Evolutionary conservation across 2,797 vertebrate species (phyloP).

Genomic region (Diplodus puntazzo): DNA sequence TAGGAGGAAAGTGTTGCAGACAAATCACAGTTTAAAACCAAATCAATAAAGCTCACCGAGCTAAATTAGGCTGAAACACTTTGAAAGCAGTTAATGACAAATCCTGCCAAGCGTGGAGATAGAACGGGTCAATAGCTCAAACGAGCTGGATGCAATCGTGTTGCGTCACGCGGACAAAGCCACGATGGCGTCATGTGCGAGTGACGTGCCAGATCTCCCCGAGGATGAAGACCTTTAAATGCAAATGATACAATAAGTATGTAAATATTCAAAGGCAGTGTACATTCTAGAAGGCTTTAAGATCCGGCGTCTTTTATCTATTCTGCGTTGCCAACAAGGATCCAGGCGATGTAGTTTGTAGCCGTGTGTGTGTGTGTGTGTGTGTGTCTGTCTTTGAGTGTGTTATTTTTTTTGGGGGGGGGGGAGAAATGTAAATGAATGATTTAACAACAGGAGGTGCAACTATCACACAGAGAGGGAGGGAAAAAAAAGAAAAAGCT

Average conservation of each 20-base stretch:
- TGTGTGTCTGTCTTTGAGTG: not conserved
- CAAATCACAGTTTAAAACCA: slow-evolving; percentile 83
- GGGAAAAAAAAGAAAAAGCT: slow-evolving; percentile 8
- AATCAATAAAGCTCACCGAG: slow-evolving; percentile 81
- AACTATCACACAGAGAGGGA: slow-evolving; percentile 35
- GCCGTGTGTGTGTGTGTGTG: not conserved
- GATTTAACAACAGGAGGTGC: slow-evolving; percentile 42
- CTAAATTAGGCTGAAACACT: slow-evolving; percentile 82
- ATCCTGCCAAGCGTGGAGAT: slow-evolving; percentile 65
- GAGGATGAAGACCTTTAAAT: slow-evolving; percentile 44
- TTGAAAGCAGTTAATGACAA: slow-evolving; percentile 81
- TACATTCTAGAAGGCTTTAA: slow-evolving; percentile 24
- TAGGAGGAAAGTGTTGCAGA: slow-evolving; percentile 73
- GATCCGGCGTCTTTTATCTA: slow-evolving; percentile 44
- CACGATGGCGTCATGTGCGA: slow-evolving; percentile 39
- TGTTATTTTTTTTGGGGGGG: slow-evolving; percentile 14
- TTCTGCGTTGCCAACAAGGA: slow-evolving; percentile 33
- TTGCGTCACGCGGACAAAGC: slow-evolving; percentile 52
- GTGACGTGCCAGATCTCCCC: slow-evolving; percentile 30
- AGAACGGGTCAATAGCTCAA: slow-evolving; percentile 75
- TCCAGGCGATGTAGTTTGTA: slow-evolving; percentile 26
- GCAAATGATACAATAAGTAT: slow-evolving; percentile 41
- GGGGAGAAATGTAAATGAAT: slow-evolving; percentile 33
- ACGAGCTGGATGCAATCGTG: slow-evolving; percentile 70
- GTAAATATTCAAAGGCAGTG: slow-evolving; percentile 54